Evolutionary conservation across 2,888 invertebrate species (phyloP).

Genomic region (Dascillus cervinus): DNA sequence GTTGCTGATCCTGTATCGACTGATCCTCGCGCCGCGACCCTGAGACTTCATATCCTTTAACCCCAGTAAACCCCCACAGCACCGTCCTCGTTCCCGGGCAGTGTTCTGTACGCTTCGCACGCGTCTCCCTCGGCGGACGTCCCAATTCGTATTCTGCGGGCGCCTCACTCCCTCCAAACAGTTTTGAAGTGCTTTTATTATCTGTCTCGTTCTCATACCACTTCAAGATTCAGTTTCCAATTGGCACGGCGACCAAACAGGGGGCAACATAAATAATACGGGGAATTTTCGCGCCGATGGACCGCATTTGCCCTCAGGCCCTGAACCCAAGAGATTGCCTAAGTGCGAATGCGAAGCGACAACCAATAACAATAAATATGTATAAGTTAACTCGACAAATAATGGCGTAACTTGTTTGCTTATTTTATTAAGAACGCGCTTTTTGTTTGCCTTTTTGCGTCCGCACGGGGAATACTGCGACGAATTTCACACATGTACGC

Average conservation of each 20-base stretch:
- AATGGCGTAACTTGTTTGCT: slow-evolving; percentile 5
- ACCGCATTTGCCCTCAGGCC: slow-evolving; percentile 7
- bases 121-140: slow-evolving; percentile 14
- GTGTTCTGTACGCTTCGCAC: slow-evolving; percentile 14
- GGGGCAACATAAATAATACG: slow-evolving; percentile 11
- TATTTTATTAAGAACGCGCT: slow-evolving; percentile 3
- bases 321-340: slow-evolving; percentile 6
- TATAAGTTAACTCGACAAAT: slow-evolving; percentile 9
- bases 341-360: slow-evolving; percentile 8
- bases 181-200: slow-evolving; percentile 23
- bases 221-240: slow-evolving; percentile 17
- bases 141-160: slow-evolving; percentile 16
- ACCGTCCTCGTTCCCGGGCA: slow-evolving; percentile 9
- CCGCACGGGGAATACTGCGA: too few species aligned
- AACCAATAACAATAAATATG: slow-evolving; percentile 10
- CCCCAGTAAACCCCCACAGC: slow-evolving; percentile 6
- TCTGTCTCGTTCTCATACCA: slow-evolving; percentile 16
- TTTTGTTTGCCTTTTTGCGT: too few species aligned
- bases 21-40: slow-evolving; percentile 13
- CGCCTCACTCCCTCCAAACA: slow-evolving; percentile 15
- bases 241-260: slow-evolving; percentile 13
- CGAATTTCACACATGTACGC: too few species aligned
- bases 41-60: slow-evolving; percentile 16
- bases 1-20: slow-evolving; percentile 18
- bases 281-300: slow-evolving; percentile 5